phyloP scores from a whole-genome alignment of 2,888 invertebrate genomes.

The Cryptus armator region DNA sequence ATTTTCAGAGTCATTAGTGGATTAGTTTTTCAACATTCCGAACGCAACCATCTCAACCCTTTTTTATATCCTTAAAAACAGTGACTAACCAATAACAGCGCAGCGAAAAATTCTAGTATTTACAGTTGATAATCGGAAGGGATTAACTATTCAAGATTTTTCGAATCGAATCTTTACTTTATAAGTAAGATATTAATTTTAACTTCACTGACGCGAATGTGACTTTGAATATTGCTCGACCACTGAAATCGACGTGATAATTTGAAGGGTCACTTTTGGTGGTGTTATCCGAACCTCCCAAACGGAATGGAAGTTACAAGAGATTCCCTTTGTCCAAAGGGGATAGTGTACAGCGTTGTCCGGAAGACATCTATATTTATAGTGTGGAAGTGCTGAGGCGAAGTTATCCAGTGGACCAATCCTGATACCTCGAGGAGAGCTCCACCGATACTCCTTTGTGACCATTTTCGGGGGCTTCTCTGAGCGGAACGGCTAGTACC shows the following conservation, averaged over 20 bases:
- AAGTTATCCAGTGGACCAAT: background rate
- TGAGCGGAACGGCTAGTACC: background rate
- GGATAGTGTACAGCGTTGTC: background rate
- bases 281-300: background rate
- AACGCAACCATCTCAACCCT: too few species aligned
- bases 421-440: background rate
- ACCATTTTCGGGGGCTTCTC: slow-evolving; percentile 2
- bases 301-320: background rate
- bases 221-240: background rate
- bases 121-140: too few species aligned
- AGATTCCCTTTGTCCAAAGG: background rate
- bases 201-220: background rate
- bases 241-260: background rate
- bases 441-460: slow-evolving; percentile 7
- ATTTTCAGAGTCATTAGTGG: too few species aligned
- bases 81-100: too few species aligned
- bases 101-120: too few species aligned
- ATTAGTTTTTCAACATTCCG: too few species aligned
- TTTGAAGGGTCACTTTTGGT: background rate
- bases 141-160: too few species aligned
- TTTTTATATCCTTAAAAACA: too few species aligned
- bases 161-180: too few species aligned
- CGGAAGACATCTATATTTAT: background rate
- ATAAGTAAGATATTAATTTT: too few species aligned
- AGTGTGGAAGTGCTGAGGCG: background rate